Evolutionary conservation across 2,888 invertebrate species (phyloP).

Genomic region (Tetranychus piercei): DNA sequence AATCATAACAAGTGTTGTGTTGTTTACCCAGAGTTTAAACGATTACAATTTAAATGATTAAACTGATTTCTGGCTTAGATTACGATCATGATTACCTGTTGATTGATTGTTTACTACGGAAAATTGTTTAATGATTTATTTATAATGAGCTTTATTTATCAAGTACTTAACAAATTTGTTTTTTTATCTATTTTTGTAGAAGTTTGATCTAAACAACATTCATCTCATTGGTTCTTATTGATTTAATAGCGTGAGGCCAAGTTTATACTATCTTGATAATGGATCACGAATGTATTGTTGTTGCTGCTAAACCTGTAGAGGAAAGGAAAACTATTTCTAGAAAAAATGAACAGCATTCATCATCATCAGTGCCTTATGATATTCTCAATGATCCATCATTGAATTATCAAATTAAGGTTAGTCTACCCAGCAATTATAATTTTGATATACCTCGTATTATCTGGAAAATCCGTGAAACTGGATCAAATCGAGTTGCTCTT

Average conservation of each 20-base stretch:
- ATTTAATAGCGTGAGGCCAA: neutral
- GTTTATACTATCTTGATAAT: neutral
- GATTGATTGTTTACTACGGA: too few relatives aligned
- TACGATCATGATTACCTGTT: too few relatives aligned
- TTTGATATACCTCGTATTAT: slow-evolving; percentile 95
- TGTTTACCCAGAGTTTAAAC: too few relatives aligned
- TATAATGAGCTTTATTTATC: too few relatives aligned
- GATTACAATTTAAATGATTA: too few relatives aligned
- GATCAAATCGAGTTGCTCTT: slow-evolving; percentile 68
- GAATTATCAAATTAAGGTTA: slow-evolving; percentile 47
- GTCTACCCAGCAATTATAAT: slow-evolving; percentile 78
- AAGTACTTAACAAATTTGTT: too few relatives aligned
- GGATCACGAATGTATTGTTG: neutral
- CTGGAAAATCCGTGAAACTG: slow-evolving; percentile 73
- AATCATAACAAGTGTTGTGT: too few relatives aligned
- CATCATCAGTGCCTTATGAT: slow-evolving; percentile 59
- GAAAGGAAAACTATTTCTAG: slow-evolving; percentile 13
- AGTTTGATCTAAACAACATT: too few relatives aligned
- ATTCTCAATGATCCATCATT: slow-evolving; percentile 53
- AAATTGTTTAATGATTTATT: too few relatives aligned
- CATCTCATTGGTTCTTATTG: too few relatives aligned
- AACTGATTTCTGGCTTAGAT: too few relatives aligned
- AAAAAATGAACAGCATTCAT: neutral
- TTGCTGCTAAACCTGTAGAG: slow-evolving; percentile 15
- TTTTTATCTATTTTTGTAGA: too few relatives aligned